Evolutionary conservation across 2,113 vertebrate species (phyloP).

Genomic region (Oxyura jamaicensis): DNA sequence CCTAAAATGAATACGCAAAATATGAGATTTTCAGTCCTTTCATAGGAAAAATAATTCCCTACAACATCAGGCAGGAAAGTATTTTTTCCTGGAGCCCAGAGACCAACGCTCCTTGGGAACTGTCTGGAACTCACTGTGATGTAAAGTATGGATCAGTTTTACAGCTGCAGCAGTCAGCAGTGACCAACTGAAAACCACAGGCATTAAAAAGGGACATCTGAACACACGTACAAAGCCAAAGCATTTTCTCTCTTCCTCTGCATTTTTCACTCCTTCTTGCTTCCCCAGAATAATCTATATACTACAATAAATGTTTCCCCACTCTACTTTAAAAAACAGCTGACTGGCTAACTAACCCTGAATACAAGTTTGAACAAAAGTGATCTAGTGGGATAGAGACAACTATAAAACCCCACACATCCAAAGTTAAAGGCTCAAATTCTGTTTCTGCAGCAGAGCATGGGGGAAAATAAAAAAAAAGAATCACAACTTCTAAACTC

Average conservation of each 20-base stretch:
- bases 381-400: neutral
- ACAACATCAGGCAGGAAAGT: neutral
- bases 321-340: neutral
- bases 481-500: neutral
- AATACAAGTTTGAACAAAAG: neutral
- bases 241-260: neutral
- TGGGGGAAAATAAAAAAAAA: neutral
- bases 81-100: neutral
- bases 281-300: neutral
- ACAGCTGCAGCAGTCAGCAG: neutral
- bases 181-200: neutral
- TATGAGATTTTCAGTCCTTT: neutral
- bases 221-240: neutral
- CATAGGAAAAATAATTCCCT: neutral
- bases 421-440: neutral
- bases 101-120: neutral
- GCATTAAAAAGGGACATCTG: neutral
- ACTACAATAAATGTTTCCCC: neutral
- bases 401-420: neutral
- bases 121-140: rapidly evolving
- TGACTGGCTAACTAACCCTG: neutral
- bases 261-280: neutral
- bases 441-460: neutral
- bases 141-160: neutral
- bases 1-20: constrained; percentile 75